These are phyloP conservation scores for Megalops cyprinoides DNA, from an alignment of 2,797 vertebrate genomes.

Conservation along the genomic window DNA sequence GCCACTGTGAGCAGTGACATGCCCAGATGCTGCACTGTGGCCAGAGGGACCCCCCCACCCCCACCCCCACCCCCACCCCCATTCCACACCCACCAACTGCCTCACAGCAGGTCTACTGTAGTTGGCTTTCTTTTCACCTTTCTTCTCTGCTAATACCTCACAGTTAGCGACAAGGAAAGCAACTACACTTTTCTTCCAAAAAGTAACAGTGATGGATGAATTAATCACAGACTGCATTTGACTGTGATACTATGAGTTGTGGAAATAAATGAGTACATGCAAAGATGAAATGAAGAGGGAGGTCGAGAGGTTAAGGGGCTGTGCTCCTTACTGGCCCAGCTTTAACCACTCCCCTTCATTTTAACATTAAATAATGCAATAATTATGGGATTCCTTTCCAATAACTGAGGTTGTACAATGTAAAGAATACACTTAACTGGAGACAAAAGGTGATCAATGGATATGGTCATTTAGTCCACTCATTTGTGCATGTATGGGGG, in stretches of 20 bases:
- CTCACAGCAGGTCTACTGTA: background rate
- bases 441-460: constrained; percentile 97
- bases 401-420: constrained; percentile 98
- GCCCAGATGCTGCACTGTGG: constrained; percentile 69
- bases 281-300: constrained; percentile 44
- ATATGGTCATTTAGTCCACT: constrained; percentile 94
- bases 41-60: constrained; percentile 41
- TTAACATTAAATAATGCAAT: constrained; percentile 99
- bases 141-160: constrained; percentile 49
- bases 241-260: constrained; percentile 59
- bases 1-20: constrained; percentile 72
- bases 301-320: constrained; percentile 57
- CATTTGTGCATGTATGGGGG: constrained; percentile 37
- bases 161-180: constrained; percentile 53
- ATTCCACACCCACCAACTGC: constrained; percentile 48
- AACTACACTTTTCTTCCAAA: constrained; percentile 32
- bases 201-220: constrained; percentile 57
- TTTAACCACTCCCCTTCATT: constrained; percentile 89
- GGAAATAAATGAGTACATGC: constrained; percentile 62
- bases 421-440: constrained; percentile 99
- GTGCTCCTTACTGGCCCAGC: constrained; percentile 72
- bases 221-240: constrained; percentile 59
- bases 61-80: constrained; percentile 44
- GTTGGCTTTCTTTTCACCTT: constrained; percentile 4
- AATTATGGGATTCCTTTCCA: constrained; percentile 99